Conservation (phyloP, 2,113 vertebrate species). For the Electrona antarctica region DNA sequence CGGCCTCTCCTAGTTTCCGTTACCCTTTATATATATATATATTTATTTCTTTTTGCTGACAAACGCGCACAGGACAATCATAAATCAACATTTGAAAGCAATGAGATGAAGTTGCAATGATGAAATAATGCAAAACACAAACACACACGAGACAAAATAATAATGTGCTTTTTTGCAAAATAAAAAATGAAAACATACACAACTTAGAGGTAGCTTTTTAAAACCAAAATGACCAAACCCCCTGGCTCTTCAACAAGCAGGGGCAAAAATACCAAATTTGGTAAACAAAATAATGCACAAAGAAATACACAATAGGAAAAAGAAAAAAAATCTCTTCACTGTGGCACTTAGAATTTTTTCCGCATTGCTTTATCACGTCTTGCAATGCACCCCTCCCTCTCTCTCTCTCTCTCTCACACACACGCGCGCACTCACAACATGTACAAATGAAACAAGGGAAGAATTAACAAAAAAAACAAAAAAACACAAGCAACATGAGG, state of each 20-base stretch:
- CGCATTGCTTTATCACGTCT: conserved; percentile 57
- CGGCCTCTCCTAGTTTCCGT: conserved; percentile 62
- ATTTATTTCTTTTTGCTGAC: conserved; percentile 72
- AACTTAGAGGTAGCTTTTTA: conserved; percentile 97
- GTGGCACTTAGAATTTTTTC: conserved; percentile 71
- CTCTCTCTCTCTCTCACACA: conserved; percentile 39
- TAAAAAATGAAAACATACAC: conserved; percentile 53
- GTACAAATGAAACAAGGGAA: conserved; percentile 44
- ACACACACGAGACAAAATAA: conserved; percentile 42
- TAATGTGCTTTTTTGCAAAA: conserved; percentile 68
- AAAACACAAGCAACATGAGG: conserved; percentile 84
- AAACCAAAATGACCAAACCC: conserved; percentile 78
- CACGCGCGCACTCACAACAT: conserved; percentile 34
- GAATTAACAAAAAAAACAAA: conserved; percentile 58
- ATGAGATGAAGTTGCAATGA: conserved; percentile 82
- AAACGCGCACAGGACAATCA: conserved; percentile 64
- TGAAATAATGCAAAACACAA: conserved; percentile 78
- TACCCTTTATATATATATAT: conserved; percentile 69
- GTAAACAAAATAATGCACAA: conserved; percentile 82
- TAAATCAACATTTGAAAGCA: conserved; percentile 76
- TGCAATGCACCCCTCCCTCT: conserved; percentile 55
- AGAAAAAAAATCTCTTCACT: conserved; percentile 71
- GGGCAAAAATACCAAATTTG: conserved; percentile 85
- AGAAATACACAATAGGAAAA: conserved; percentile 59
- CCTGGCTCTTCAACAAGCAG: conserved; percentile 74